Evolutionary conservation across 2,113 vertebrate genomes (phyloP).

Genomic region (Sula dactylatra): DNA sequence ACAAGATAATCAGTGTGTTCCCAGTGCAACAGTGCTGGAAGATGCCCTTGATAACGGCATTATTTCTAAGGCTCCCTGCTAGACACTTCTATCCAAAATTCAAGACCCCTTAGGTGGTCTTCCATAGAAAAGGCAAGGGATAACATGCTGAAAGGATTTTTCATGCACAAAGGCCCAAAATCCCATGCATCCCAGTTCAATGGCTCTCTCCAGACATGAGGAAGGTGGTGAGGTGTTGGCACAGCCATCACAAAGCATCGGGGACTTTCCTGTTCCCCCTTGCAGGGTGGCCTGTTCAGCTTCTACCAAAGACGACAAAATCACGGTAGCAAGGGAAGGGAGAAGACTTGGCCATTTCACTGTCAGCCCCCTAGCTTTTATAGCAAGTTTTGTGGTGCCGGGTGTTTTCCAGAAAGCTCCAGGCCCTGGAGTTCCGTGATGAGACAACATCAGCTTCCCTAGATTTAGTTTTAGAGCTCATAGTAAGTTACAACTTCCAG

Average conservation of each 20-base stretch:
- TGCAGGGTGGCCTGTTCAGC: not conserved
- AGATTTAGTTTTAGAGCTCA: not conserved
- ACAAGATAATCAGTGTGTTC: not conserved
- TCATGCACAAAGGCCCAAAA: not conserved
- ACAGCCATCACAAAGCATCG: rapidly evolving
- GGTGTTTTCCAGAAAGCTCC: not conserved
- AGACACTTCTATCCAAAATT: not conserved
- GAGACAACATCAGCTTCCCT: not conserved
- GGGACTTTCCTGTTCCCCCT: not conserved
- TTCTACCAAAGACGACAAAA: not conserved
- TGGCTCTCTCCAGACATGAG: not conserved
- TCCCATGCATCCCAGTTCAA: not conserved
- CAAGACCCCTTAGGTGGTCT: not conserved
- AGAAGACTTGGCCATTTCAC: rapidly evolving
- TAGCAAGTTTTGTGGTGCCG: not conserved
- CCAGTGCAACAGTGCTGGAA: not conserved
- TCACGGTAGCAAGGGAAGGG: not conserved
- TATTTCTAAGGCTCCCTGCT: not conserved
- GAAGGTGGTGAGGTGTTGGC: not conserved
- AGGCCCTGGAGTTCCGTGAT: not conserved
- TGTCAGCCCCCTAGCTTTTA: not conserved
- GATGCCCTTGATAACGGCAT: not conserved
- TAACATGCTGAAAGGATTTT: not conserved
- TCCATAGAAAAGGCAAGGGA: not conserved
- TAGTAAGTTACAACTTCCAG: not conserved